A percentile compares a stretch with the other conserved stretches of the same genome.
Conservation (phyloP, 2,113 vertebrate species). For the Gambusia holbrooki region DNA sequence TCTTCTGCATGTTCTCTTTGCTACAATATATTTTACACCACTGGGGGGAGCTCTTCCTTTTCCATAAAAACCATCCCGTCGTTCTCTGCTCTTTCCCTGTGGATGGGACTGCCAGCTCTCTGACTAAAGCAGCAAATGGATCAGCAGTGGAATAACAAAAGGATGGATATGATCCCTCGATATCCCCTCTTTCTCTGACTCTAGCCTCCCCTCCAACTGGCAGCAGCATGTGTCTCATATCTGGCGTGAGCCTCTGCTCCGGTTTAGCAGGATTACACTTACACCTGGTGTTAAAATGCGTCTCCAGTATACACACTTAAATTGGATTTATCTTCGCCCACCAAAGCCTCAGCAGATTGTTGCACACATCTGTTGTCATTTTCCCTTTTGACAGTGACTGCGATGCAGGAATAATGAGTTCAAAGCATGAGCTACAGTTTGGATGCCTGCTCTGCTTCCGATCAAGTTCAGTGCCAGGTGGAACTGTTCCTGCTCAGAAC, state of each 20-base stretch:
- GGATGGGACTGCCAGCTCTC: slow-evolving; percentile 45
- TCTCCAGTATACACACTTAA: slow-evolving; percentile 36
- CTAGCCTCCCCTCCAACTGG: slow-evolving; percentile 51
- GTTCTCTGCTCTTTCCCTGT: not conserved
- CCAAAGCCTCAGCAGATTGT: slow-evolving; percentile 45
- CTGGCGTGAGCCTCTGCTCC: slow-evolving; percentile 31
- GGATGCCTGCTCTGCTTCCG: slow-evolving; percentile 2
- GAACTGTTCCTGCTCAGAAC: slow-evolving; percentile 12
- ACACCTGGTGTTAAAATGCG: slow-evolving; percentile 62
- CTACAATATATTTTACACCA: slow-evolving; percentile 21
- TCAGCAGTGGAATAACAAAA: slow-evolving; percentile 58
- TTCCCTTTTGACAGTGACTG: slow-evolving; percentile 23
- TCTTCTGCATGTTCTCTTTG: not conserved
- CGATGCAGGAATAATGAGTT: slow-evolving; percentile 24
- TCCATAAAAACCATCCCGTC: slow-evolving; percentile 12
- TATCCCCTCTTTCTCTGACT: slow-evolving; percentile 42
- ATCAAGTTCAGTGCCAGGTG: slow-evolving; percentile 28
- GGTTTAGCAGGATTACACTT: slow-evolving; percentile 53
- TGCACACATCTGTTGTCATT: slow-evolving; percentile 49
- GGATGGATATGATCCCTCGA: slow-evolving; percentile 54
- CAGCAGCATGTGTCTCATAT: slow-evolving; percentile 53
- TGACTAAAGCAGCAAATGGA: slow-evolving; percentile 56
- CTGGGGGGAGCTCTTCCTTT: slow-evolving; percentile 65
- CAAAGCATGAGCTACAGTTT: slow-evolving; percentile 18
- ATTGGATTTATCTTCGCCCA: slow-evolving; percentile 37